phyloP scores from a whole-genome alignment of 2,888 invertebrate species.

The Oligia strigilis region DNA sequence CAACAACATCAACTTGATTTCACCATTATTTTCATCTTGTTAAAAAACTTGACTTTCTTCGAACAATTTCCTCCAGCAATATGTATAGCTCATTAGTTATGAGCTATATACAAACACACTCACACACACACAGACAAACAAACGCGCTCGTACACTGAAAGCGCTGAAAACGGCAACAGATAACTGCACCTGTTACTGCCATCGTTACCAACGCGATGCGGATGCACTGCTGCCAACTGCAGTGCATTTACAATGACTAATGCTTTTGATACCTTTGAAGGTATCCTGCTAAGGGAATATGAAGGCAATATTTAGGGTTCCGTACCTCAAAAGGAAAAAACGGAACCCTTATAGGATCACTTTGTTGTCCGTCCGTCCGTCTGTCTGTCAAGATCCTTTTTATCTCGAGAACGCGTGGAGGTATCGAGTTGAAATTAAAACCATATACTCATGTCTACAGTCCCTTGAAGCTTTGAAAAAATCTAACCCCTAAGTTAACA shows the following conservation, averaged over 20 bases:
- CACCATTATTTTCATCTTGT: background rate
- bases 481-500: too few species aligned
- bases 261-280: constrained; percentile 8
- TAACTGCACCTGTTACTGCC: constrained; percentile 48
- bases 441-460: too few species aligned
- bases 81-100: background rate
- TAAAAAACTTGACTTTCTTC: background rate
- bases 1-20: background rate
- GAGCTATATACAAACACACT: background rate
- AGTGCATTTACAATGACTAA: constrained; percentile 29
- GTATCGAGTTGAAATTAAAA: too few species aligned
- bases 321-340: too few species aligned
- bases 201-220: constrained; percentile 31
- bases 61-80: background rate
- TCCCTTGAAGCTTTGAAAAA: too few species aligned
- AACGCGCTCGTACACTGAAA: background rate
- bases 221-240: constrained; percentile 38
- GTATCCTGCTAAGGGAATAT: background rate
- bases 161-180: constrained; percentile 41
- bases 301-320: too few species aligned
- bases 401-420: too few species aligned
- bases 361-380: too few species aligned
- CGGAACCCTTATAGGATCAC: too few species aligned
- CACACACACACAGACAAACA: constrained; percentile 10
- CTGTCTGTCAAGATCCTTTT: too few species aligned